Evolutionary conservation across 2,888 invertebrate species (phyloP), one percentile per base, ranked within the genome.

Genomic region (Drosophila imparisetae): DNA sequence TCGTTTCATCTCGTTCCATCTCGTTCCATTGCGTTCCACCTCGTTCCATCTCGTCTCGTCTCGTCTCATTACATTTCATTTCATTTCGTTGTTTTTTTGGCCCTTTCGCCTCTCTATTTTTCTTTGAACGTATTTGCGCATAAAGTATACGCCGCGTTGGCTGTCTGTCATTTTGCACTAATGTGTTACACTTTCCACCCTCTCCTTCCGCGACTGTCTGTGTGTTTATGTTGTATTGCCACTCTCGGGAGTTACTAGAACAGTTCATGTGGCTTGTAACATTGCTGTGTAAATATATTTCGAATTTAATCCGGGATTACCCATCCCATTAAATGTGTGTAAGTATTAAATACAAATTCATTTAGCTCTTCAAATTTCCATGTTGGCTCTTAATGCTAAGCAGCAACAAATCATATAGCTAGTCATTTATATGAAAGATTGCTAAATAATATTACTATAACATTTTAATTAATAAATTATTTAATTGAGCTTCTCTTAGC

Each of bases 161-260:
- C 42, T 38, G 66, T 42, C 74, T 72, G 72, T 63, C 71, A 66
- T 76, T 73, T 80, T 59, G 42, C 70, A 61, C 65, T 68, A 77
- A 80, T 72, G 73, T 79, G 58, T 70, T 60, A 66, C 80, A 80
- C 74, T 74, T 77, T 80, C 61, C 66, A 66, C 61, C 65, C 74
- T 81, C 71, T 69, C 79, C 66, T 59, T 40, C 40, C 65, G 52
- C 58, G 29, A 45, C 57, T 40, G 40, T 40, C 8, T 63, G 21
- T 58, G 27, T 29, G 13, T 62, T 48, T 50, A 48, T 18, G 54
- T 48, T 50, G 34, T 36, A 48, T 27, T 24, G 48, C 2, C 48
- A 1, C 24, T 48, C n/a, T 24, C 21, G 48, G 48, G 54, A 38
- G 66, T 55, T 60, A 54, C 49, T 66, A 27, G 52, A 42, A 42